Conservation (phyloP, 2,888 invertebrate genomes). For the Catocala fraxini region DNA sequence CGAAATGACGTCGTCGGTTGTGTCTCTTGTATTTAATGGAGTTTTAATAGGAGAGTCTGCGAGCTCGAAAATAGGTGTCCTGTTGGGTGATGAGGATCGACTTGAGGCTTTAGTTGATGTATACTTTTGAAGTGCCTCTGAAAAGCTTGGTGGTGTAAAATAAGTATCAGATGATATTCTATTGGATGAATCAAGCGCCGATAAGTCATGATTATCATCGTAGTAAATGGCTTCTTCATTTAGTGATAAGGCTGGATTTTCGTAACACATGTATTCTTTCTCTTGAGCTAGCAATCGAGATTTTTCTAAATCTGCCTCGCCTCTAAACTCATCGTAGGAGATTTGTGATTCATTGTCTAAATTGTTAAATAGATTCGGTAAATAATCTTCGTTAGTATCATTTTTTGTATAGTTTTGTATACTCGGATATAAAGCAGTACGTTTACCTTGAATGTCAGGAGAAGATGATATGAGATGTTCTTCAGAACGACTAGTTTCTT, state of each 20-base stretch:
- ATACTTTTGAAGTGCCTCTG: constrained; percentile 3
- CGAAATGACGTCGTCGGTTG: constrained; percentile 51
- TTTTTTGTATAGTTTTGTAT: not conserved
- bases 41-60: constrained; percentile 68
- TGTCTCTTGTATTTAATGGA: constrained; percentile 8
- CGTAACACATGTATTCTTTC: constrained; percentile 8
- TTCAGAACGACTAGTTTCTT: constrained; percentile 48
- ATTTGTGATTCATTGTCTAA: constrained; percentile 1
- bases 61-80: constrained; percentile 57
- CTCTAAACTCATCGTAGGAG: constrained; percentile 11
- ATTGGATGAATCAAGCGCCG: constrained; percentile 1
- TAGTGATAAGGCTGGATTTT: constrained; percentile 6
- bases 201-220: constrained; percentile 31
- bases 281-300: not conserved
- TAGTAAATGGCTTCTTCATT: constrained; percentile 25
- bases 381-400: not conserved
- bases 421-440: not conserved
- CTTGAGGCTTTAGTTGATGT: constrained; percentile 18
- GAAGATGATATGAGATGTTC: constrained; percentile 34
- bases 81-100: constrained; percentile 65
- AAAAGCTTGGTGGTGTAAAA: constrained; percentile 17
- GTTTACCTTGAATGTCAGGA: constrained; percentile 8
- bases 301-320: not conserved
- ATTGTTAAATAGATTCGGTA: not conserved
- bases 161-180: constrained; percentile 14